Percentiles rank a stretch among this genome's conserved stretches.
phyloP scores from a whole-genome alignment of 1,140 invertebrate genomes.

The Ylistrum balloti region DNA sequence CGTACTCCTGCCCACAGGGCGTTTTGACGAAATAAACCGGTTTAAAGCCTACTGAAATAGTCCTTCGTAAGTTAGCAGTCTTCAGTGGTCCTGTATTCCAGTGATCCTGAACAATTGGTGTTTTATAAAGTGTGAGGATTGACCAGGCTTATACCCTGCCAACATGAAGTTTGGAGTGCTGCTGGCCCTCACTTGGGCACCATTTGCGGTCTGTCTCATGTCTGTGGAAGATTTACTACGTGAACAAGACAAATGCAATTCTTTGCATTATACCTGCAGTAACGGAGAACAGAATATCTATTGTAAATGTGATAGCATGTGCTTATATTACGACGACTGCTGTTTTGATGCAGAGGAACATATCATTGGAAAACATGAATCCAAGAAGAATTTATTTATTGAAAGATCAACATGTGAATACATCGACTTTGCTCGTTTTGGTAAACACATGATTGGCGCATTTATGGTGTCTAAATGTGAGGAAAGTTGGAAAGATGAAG shows the following conservation, averaged over 20 bases:
- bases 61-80: no score
- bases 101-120: no score
- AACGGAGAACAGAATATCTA: not conserved
- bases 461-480: not conserved
- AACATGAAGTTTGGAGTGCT: no score
- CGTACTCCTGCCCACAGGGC: no score
- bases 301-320: not conserved
- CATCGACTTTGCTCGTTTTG: not conserved
- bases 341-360: not conserved
- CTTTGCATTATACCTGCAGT: not conserved
- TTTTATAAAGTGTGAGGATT: no score
- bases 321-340: not conserved
- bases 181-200: no score
- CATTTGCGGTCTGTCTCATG: no score
- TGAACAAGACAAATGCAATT: not conserved
- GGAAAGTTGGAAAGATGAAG: not conserved
- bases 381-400: not conserved
- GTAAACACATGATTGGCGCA: not conserved
- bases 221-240: no score
- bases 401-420: not conserved
- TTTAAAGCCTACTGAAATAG: no score
- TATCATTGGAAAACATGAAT: not conserved
- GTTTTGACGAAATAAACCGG: no score
- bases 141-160: no score
- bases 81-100: no score